phyloP scores from a whole-genome alignment of 2,113 vertebrate genomes.

The Campylomormyrus tamandua region DNA sequence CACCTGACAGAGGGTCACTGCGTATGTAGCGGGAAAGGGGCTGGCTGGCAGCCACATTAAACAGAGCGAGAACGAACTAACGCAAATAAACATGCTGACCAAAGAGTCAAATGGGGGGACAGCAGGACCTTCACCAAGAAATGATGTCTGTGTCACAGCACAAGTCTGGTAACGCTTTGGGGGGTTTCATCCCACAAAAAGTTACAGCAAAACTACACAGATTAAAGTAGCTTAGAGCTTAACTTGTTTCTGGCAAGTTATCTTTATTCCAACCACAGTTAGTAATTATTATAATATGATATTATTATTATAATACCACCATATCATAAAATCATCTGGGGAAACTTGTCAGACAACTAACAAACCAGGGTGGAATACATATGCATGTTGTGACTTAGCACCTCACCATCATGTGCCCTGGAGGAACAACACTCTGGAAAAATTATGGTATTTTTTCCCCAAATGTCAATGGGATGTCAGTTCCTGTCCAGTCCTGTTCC shows the following conservation, averaged over 20 bases:
- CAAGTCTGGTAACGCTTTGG: background rate
- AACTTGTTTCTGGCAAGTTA: background rate
- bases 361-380: background rate
- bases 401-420: background rate
- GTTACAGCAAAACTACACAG: background rate
- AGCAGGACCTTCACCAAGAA: background rate
- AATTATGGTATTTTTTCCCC: background rate
- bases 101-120: background rate
- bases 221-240: background rate
- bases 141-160: background rate
- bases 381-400: background rate
- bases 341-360: background rate
- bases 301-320: background rate
- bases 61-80: background rate
- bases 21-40: background rate
- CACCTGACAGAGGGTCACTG: background rate
- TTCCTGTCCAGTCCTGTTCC: background rate
- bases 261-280: background rate
- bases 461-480: background rate
- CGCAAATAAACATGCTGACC: background rate
- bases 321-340: background rate
- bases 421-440: background rate
- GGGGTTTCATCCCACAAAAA: background rate
- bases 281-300: background rate
- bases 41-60: background rate